Conservation (phyloP, 2,113 vertebrate genomes). For the Corythornis madagascariensis region DNA sequence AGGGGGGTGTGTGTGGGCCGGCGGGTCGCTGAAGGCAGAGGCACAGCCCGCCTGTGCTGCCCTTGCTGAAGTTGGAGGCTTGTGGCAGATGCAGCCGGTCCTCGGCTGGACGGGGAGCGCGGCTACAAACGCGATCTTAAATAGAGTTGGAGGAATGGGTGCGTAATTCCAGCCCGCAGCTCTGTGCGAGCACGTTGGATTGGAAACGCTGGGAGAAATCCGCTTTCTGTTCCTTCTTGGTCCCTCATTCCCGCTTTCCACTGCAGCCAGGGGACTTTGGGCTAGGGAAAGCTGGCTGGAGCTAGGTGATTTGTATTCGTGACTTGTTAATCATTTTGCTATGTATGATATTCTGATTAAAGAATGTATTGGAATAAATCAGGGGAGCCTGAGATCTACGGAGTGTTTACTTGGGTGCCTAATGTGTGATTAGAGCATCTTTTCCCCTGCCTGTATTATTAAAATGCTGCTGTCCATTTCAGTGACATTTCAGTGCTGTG, state of each 20-base stretch:
- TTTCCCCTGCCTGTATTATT: neutral
- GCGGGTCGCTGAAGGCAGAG: neutral
- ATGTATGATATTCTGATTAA: neutral
- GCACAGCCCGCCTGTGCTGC: neutral
- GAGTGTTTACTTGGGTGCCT: neutral
- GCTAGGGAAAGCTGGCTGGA: neutral
- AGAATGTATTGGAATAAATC: neutral
- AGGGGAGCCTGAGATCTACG: neutral
- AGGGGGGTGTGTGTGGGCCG: accelerated
- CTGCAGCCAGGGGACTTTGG: neutral
- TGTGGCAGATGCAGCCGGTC: neutral
- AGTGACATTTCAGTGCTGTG: neutral
- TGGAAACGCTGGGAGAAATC: neutral
- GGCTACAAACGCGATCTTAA: accelerated
- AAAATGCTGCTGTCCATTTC: neutral
- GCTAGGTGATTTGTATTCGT: neutral
- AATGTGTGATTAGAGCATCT: neutral
- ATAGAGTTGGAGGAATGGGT: accelerated
- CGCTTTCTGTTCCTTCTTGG: accelerated
- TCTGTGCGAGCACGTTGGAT: accelerated
- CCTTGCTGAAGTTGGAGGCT: neutral
- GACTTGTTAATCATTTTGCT: neutral
- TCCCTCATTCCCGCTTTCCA: accelerated
- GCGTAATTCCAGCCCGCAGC: neutral
- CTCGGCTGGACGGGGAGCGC: accelerated